A percentile compares a stretch with the other conserved stretches of the same genome.
Conservation (phyloP, 2,797 vertebrate species). For the Girardinus metallicus region DNA sequence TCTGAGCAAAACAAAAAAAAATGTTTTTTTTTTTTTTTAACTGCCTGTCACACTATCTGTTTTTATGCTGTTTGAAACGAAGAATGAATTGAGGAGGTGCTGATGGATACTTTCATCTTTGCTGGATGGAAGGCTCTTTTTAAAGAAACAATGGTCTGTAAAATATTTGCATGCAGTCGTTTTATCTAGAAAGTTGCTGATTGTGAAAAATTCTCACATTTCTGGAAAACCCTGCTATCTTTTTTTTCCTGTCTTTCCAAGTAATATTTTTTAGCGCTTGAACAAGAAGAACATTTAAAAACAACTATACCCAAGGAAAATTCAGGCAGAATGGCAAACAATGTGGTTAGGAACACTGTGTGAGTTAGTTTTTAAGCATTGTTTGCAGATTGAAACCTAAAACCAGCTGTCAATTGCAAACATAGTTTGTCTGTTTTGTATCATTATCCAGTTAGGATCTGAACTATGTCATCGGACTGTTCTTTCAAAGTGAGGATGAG, state of each 20-base stretch:
- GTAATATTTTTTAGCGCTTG: background rate
- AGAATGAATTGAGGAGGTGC: background rate
- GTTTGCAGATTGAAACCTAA: background rate
- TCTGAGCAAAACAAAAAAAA: background rate
- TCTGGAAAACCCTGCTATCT: background rate
- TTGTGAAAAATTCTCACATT: background rate
- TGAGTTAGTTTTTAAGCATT: background rate
- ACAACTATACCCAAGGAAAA: background rate
- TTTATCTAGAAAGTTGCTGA: background rate
- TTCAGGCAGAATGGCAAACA: background rate
- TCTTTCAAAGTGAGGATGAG: background rate
- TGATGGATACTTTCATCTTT: background rate
- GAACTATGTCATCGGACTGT: background rate
- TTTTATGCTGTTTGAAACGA: background rate
- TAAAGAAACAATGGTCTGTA: background rate
- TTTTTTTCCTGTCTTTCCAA: background rate
- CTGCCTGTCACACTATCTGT: background rate
- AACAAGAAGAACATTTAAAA: background rate
- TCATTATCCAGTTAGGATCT: background rate
- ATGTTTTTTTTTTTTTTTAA: background rate
- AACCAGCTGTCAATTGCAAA: background rate
- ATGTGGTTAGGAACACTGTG: background rate
- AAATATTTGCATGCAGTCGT: background rate
- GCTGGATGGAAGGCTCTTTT: background rate
- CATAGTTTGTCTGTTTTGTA: background rate